Conservation (phyloP, 2,113 vertebrate genomes). For the Aegypius monachus region DNA sequence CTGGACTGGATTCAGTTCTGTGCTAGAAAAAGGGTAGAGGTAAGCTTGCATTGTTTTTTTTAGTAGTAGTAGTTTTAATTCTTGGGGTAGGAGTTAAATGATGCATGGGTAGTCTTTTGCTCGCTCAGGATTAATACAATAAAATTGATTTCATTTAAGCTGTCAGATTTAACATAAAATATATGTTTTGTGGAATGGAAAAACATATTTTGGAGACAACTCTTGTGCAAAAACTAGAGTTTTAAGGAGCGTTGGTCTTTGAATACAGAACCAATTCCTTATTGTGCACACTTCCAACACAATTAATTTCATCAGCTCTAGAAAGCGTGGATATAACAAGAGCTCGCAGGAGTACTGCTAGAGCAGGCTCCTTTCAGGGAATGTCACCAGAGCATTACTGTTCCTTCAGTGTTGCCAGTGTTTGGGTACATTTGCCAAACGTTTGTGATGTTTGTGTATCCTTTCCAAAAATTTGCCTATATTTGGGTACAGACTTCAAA, state of each 20-base stretch:
- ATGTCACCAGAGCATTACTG: background rate
- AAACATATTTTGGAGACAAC: background rate
- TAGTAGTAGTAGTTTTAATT: background rate
- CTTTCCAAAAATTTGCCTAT: background rate
- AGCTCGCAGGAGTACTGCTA: background rate
- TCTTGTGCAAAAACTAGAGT: background rate
- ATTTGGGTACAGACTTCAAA: background rate
- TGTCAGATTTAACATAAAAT: background rate
- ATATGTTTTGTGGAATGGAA: background rate
- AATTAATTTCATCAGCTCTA: background rate
- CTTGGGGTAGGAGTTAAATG: background rate
- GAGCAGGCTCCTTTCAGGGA: background rate
- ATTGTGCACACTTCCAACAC: background rate
- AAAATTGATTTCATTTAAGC: background rate
- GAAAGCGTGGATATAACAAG: background rate
- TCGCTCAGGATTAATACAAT: background rate
- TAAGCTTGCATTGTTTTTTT: conserved; percentile 10
- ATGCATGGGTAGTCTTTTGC: background rate
- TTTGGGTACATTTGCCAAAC: background rate
- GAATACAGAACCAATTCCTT: background rate
- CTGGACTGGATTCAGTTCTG: conserved; percentile 97
- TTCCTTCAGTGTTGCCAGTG: background rate
- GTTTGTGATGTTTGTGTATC: background rate
- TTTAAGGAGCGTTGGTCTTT: background rate
- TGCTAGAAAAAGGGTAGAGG: conserved; percentile 83